Base-by-base conservation (phyloP, 2,888 invertebrate species). In the Lamellibrachia columna region DNA sequence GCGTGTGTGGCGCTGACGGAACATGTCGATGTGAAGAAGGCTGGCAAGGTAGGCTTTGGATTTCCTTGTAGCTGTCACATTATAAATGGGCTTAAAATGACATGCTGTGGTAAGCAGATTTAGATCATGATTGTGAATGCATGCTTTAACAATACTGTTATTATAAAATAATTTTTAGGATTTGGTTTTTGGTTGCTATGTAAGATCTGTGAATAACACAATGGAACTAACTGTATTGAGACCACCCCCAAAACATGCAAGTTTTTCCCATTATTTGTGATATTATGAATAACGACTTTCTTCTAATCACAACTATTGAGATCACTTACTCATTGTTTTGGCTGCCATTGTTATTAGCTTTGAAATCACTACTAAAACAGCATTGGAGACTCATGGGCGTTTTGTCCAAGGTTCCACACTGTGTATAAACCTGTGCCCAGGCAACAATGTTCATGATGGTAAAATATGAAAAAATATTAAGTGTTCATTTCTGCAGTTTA, bases 1-100 rank as follows among this genome's bases (percentile, higher is more conserved):
- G 95, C 1, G 91, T 60, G 9, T 95, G 95, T 93, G 93, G 91
- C 52, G 7, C 52, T n/a, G 58, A 40, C 40, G 92, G 92, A 22
- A 91, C 53, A 55, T 92, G 92, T 53, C 40, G 28, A 2, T 92
- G 92, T 55, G 92, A 91, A 55, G 40, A 52, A 52, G 58, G 53
- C 2, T 92, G 92, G 92, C 53, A 52, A 91, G 92, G 92, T 91
- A 60, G 9, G 91, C 90, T 11, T 75, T 11, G 55, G 15, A 0
- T 75, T 40, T 40, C 40, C 40, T 40, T 40, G 4, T 75, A 22
- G 22, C 15, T 22, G 22, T 75, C 1, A 75, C 22, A 0, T 75
- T 22, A 3, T 75, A 22, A 60, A 15, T 75, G 15, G 22, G 22
- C 6, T 75, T 22, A 75, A 75, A 75, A 75, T 22, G n/a, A 40